Evolutionary conservation across 2,113 vertebrate species (phyloP), one percentile per base, ranked within the genome.

Genomic region (Etheostoma spectabile): DNA sequence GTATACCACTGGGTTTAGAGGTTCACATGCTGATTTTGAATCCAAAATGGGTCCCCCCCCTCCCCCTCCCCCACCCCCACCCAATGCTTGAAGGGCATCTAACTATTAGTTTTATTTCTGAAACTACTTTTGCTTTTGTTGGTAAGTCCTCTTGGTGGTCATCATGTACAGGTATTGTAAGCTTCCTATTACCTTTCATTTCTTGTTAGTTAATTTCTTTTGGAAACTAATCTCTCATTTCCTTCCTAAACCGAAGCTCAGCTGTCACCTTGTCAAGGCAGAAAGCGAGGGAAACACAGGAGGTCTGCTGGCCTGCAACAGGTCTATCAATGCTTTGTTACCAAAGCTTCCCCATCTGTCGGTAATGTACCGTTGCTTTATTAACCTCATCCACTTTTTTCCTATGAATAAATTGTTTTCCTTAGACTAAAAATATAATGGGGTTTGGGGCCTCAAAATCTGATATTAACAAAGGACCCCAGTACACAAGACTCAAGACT

Each of bases 311-410:
- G 38, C 38, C 38, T 74, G 46, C 73, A 67, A 56, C 87, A 88
- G 84, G 79, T 83, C 87, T 60, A 53, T 13, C 2, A 2, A 24
- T 12, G 53, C 46, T n/a, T 30, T 0, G 21, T 74, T 74, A 72
- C 6, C 21, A 45, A 68, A 73, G 49, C 67, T n/a, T 64, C 38
- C 30, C 87, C 90, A 80, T 84, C 86, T 92, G 89, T 75, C 14
- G 18, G n/a, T 75, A 60, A 65, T 4, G 38, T 38, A 46, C 57
- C 8, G 3, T 57, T 76, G 21, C 15, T 73, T 45, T 19, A 19
- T 67, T 79, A 22, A 77, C 33, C 22, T 74, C 5, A 1, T 13
- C 13, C 13, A 12, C 4, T 16, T 12, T 21, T 24, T 1, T 48
- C 21, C 24, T 51, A 21, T 46, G 13, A n/a, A 33, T 56, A 19